Conservation (phyloP, 1,140 invertebrate species). For the Nephila pilipes region DNA sequence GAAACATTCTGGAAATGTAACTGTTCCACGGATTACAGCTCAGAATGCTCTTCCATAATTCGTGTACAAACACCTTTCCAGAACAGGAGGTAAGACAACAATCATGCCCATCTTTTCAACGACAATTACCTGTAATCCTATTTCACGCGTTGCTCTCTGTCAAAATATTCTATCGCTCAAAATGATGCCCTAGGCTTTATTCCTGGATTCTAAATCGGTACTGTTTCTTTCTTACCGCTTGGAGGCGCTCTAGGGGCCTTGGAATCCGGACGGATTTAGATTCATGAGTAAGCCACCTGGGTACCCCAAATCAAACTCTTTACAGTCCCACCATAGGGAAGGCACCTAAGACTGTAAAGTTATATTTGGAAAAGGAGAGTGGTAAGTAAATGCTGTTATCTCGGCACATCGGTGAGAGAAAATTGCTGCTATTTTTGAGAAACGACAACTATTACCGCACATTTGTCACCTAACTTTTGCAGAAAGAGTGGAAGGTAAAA, state of each 20-base stretch:
- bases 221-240: neutral
- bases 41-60: neutral
- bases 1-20: too few species aligned
- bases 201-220: conserved; percentile 26
- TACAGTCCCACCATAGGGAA: conserved; percentile 10
- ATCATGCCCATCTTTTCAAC: conserved; percentile 34
- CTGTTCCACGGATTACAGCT: neutral
- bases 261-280: conserved; percentile 30
- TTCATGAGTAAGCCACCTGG: conserved; percentile 46
- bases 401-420: neutral
- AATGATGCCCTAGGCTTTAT: neutral
- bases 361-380: conserved; percentile 29
- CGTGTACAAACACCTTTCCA: conserved; percentile 3
- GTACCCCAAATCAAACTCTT: conserved; percentile 7
- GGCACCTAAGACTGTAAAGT: neutral
- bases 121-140: conserved; percentile 67
- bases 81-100: neutral
- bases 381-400: conserved; percentile 38
- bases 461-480: conserved; percentile 40
- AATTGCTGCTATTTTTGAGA: conserved; percentile 38
- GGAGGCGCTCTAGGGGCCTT: neutral
- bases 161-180: conserved; percentile 32
- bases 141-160: conserved; percentile 25
- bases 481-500: neutral
- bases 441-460: conserved; percentile 37